Conservation (phyloP, 1,140 invertebrate genomes). For the Pogonomyrmex californicus region DNA sequence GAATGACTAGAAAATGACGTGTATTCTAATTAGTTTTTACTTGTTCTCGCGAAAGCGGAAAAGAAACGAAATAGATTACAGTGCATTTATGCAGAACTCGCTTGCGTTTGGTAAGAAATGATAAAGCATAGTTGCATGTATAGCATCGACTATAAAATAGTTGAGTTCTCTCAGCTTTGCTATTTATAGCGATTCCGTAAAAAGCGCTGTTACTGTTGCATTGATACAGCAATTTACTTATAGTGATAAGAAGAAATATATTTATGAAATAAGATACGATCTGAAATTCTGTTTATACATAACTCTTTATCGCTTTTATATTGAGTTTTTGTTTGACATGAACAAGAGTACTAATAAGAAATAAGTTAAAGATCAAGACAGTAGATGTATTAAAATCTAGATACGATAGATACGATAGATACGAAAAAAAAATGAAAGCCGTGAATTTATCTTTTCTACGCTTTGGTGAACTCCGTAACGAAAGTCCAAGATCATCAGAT, state of each 20-base stretch:
- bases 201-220: background rate
- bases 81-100: background rate
- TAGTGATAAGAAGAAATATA: background rate
- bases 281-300: background rate
- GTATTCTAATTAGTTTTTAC: background rate
- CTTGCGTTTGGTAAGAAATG: background rate
- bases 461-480: background rate
- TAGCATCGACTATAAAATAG: background rate
- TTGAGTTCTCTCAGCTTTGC: background rate
- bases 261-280: background rate
- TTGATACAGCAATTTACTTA: background rate
- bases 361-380: background rate
- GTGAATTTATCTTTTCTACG: background rate
- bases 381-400: background rate
- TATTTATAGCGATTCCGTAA: background rate
- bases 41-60: conserved; percentile 8
- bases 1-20: background rate
- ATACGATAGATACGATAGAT: background rate
- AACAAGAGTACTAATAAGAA: background rate
- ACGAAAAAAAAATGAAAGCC: background rate
- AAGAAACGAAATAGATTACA: background rate
- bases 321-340: background rate
- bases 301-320: background rate
- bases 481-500: conserved; percentile 8
- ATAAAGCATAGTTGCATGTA: conserved; percentile 2